Base-by-base conservation (phyloP, 2,797 vertebrate species). In the Sebastes alutus region DNA sequence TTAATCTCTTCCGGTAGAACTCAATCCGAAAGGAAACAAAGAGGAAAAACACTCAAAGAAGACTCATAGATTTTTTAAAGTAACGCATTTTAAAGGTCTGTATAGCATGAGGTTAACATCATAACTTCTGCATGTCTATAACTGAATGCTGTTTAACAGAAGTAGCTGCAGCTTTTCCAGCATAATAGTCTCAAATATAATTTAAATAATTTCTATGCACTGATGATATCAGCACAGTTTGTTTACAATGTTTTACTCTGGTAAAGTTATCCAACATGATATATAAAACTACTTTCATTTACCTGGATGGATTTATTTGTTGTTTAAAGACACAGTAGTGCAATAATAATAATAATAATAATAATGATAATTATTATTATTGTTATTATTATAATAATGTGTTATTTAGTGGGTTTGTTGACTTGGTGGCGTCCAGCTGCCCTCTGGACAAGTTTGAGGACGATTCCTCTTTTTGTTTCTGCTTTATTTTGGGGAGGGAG, bases 381-480 rank as follows among this genome's bases (percentile, higher is more conserved):
- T 32, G 60, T 77, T 55, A 42, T 71, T 67, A 65, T 72, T 55
- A 77, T 75, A 74, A 67, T 82, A 32, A 65, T 75, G 30, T 56
- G 55, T 65, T 75, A 75, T 85, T 60, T 77, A 58, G 76, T 35
- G 56, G 14, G 32, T 77, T 79, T 75, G 23, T 84, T 55, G 85
- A 84, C 83, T 82, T 82, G 70, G 84, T 88, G 89, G 88, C 83
- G 91, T 92, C 94, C 92, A 75, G 71, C 76, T 95, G 95, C 96
- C 96, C 96, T 95, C 93, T 95, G 96, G 96, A 95, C 94, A 96
- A 95, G 95, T 97, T 97, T 96, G 96, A 95, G 97, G 96, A 96
- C 95, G 95, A 96, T 95, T 94, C 87, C 89, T 95, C 94, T 95
- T 95, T 87, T 87, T 94, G 87, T 93, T 94, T 93, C 81, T 92